Evolutionary conservation across 1,140 invertebrate genomes (phyloP).

Genomic region (Caerostris darwini): DNA sequence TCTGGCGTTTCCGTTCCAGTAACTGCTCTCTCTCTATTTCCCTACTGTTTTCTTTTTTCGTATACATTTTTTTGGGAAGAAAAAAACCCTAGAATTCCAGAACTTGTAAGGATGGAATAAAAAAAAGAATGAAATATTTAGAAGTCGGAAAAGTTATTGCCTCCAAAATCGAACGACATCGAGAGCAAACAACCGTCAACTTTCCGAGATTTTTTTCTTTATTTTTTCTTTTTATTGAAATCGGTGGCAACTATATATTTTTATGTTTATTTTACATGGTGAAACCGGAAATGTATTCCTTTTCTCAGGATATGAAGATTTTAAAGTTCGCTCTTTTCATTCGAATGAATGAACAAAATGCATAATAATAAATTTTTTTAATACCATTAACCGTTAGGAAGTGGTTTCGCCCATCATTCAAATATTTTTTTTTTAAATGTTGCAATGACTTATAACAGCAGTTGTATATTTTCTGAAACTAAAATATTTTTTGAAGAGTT

Average conservation of each 20-base stretch:
- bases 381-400: not conserved
- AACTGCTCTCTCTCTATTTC: not conserved
- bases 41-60: not conserved
- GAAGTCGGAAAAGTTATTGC: not conserved
- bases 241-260: not conserved
- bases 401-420: not conserved
- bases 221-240: not conserved
- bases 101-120: not conserved
- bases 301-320: not conserved
- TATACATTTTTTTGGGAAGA: not conserved
- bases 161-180: not conserved
- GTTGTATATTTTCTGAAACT: too few species aligned
- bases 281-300: not conserved
- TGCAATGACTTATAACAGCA: too few species aligned
- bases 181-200: not conserved
- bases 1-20: constrained; percentile 9
- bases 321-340: not conserved
- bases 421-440: not conserved
- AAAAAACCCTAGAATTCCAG: too few species aligned
- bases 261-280: not conserved
- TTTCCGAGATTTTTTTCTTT: not conserved
- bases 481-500: too few species aligned
- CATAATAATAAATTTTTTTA: not conserved
- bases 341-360: not conserved
- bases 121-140: not conserved